Evolutionary conservation across 2,113 vertebrate genomes (phyloP).

Genomic region (Phalacrocorax pelagicus): DNA sequence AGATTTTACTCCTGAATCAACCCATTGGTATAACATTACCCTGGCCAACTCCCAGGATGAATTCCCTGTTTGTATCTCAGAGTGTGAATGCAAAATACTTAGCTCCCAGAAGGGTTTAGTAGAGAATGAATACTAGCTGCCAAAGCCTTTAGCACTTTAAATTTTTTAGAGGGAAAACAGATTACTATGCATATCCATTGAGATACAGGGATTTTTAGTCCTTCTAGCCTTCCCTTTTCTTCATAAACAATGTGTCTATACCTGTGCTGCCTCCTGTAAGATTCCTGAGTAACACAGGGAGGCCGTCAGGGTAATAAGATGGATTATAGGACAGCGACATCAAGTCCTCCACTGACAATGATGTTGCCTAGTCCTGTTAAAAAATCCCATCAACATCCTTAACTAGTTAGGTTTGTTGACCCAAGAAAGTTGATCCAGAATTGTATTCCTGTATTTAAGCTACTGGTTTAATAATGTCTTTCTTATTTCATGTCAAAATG

Average conservation of each 20-base stretch:
- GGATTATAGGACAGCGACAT: not conserved
- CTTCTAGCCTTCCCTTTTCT: not conserved
- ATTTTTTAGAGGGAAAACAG: not conserved
- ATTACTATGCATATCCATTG: not conserved
- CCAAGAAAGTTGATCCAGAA: not conserved
- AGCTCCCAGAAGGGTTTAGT: not conserved
- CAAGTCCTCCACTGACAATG: not conserved
- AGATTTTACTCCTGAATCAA: constrained; percentile 30
- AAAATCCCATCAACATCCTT: not conserved
- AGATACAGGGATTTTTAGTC: not conserved
- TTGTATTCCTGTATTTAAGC: not conserved
- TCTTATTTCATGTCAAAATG: not conserved
- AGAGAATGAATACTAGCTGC: not conserved
- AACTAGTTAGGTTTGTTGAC: not conserved
- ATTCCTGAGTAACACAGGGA: not conserved
- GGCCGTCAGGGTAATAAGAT: not conserved
- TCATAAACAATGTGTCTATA: not conserved
- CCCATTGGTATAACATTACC: constrained; percentile 16
- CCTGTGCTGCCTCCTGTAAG: not conserved
- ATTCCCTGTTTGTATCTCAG: not conserved
- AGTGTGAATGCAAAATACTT: constrained; percentile 19
- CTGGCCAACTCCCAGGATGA: not conserved
- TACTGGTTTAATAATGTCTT: not conserved
- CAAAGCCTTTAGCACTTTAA: not conserved
- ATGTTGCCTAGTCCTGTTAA: not conserved